A percentile compares a stretch with the other conserved stretches of the same genome.
These are phyloP conservation scores for Chrysotoxum bicinctum DNA, from an alignment of 2,888 invertebrate genomes.

Conservation along the genomic window DNA sequence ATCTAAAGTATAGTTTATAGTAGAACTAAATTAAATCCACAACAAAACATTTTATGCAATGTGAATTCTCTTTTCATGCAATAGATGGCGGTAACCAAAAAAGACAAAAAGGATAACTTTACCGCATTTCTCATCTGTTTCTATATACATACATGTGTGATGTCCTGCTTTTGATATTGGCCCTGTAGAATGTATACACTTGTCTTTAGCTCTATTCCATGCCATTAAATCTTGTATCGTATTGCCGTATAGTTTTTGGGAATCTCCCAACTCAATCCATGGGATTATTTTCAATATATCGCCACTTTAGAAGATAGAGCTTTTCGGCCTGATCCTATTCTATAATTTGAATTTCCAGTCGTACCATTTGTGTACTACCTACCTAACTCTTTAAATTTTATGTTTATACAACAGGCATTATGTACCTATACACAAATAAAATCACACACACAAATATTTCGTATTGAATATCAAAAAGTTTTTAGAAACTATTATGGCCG, in stretches of 20 bases:
- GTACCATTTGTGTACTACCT: conserved; percentile 69
- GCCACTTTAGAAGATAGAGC: conserved; percentile 16
- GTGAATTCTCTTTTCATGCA: conserved; percentile 55
- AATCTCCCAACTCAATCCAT: conserved; percentile 45
- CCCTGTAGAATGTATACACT: conserved; percentile 1
- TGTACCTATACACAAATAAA: conserved; percentile 17
- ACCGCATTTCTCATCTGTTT: conserved; percentile 63
- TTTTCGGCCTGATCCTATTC: conserved; percentile 16
- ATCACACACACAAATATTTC: conserved; percentile 32
- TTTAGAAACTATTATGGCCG: conserved; percentile 56
- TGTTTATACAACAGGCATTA: conserved; percentile 13
- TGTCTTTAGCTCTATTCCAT: not conserved
- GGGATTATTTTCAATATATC: conserved; percentile 69
- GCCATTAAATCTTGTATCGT: conserved; percentile 1
- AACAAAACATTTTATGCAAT: conserved; percentile 33
- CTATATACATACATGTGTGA: not conserved
- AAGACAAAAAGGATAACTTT: conserved; percentile 52
- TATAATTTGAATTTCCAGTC: conserved; percentile 70
- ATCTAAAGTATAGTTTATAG: conserved; percentile 62
- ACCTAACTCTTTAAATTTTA: conserved; percentile 65
- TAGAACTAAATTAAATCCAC: not conserved
- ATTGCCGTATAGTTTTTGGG: conserved; percentile 35
- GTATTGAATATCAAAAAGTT: conserved; percentile 72
- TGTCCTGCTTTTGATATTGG: conserved; percentile 25
- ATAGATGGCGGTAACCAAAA: conserved; percentile 46